Evolutionary conservation across 53 echinoderm and acorn worm species (phyloP).

Genomic region (Temnopleurus reevesii): DNA sequence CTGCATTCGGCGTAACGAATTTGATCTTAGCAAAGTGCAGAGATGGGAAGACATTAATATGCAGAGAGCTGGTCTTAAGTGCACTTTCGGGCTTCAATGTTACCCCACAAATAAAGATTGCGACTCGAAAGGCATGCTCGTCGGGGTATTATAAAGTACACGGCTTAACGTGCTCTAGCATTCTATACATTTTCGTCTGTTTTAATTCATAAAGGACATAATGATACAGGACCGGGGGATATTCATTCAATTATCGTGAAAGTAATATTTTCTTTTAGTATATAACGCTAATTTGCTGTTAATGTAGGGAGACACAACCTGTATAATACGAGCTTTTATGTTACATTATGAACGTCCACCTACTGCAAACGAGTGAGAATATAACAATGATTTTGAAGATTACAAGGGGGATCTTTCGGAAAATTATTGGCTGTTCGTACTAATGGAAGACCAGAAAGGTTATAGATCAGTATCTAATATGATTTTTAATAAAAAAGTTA

Average conservation of each 20-base stretch:
- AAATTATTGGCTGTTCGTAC: neutral
- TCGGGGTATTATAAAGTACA: slow-evolving; percentile 1
- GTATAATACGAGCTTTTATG: neutral
- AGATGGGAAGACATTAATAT: slow-evolving; percentile 30
- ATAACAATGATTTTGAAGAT: neutral
- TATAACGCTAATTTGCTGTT: neutral
- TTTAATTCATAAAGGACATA: neutral
- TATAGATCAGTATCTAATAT: no score
- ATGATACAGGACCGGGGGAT: neutral
- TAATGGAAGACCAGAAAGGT: no score
- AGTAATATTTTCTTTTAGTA: neutral
- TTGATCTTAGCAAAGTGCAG: slow-evolving; percentile 13
- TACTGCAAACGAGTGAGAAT: neutral
- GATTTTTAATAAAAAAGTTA: no score
- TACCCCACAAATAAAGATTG: neutral
- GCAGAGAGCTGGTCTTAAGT: slow-evolving; percentile 18
- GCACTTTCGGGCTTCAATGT: slow-evolving; percentile 21
- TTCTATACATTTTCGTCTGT: neutral
- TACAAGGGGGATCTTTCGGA: neutral
- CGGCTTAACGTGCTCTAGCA: neutral
- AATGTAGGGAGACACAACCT: neutral
- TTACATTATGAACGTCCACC: neutral
- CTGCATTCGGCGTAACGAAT: slow-evolving; percentile 28
- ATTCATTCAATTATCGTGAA: neutral
- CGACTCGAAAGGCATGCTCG: neutral